phyloP scores from a whole-genome alignment of 1,140 invertebrate species.

The Zaprionus ornatus region DNA sequence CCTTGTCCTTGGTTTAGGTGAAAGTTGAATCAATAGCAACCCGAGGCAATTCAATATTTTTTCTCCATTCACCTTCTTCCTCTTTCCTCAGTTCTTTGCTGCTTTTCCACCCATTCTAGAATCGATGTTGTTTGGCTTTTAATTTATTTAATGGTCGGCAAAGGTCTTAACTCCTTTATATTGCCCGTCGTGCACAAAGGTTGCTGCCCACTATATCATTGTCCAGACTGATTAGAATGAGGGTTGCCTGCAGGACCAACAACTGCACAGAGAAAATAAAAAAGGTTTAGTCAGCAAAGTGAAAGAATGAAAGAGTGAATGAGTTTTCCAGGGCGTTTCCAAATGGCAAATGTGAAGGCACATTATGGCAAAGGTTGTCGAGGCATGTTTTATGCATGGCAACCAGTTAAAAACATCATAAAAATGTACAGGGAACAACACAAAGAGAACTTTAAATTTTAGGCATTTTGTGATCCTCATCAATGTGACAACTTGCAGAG shows the following conservation, averaged over 20 bases:
- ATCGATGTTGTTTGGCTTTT: slow-evolving; percentile 51
- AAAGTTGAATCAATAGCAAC: slow-evolving; percentile 56
- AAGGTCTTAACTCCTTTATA: slow-evolving; percentile 33
- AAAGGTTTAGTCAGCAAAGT: not conserved
- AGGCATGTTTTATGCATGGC: not conserved
- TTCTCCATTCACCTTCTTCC: not conserved
- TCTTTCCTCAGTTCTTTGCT: not conserved
- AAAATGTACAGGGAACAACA: too few relatives aligned
- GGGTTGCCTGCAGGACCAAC: not conserved
- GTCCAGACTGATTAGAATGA: slow-evolving; percentile 19
- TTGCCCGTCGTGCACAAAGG: slow-evolving; percentile 39
- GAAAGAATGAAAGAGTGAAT: not conserved
- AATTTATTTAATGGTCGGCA: slow-evolving; percentile 52
- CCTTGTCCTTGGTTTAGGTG: slow-evolving; percentile 52
- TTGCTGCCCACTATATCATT: slow-evolving; percentile 36
- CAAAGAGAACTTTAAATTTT: too few relatives aligned
- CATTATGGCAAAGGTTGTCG: not conserved
- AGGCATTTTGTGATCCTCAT: too few relatives aligned
- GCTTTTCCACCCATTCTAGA: not conserved
- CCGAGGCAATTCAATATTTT: slow-evolving; percentile 22
- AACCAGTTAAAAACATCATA: not conserved
- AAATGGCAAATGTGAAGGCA: not conserved
- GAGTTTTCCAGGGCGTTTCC: not conserved
- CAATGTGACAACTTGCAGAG: too few relatives aligned
- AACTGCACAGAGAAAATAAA: not conserved